phyloP scores from a whole-genome alignment of 2,888 invertebrate species.

The Sphaeridia pumilis region DNA sequence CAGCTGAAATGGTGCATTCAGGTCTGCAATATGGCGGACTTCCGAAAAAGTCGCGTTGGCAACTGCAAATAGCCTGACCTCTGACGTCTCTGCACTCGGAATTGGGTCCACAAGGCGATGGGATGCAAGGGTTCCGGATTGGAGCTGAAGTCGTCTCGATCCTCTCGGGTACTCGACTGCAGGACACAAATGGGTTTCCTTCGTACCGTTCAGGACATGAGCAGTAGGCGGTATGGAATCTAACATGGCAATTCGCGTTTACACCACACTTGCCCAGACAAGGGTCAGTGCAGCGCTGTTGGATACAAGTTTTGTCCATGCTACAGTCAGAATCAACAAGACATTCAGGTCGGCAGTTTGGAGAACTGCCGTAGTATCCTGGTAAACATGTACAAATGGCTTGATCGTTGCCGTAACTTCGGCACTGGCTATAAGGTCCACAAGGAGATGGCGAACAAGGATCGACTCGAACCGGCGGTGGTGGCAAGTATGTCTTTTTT shows the following conservation, averaged over 20 bases:
- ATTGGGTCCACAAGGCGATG: conserved; percentile 58
- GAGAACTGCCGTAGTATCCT: conserved; percentile 63
- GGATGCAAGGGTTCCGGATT: conserved; percentile 42
- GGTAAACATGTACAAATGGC: conserved; percentile 55
- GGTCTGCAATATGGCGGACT: conserved; percentile 51
- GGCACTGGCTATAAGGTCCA: conserved; percentile 55
- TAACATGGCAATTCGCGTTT: conserved; percentile 54
- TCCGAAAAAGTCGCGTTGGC: conserved; percentile 41
- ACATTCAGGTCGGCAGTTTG: conserved; percentile 49
- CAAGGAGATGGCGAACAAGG: conserved; percentile 46
- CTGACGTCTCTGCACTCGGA: conserved; percentile 50
- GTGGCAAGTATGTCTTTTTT: conserved; percentile 31
- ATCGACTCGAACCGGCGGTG: conserved; percentile 37
- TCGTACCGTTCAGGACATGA: conserved; percentile 41
- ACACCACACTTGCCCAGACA: conserved; percentile 56
- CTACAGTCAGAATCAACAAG: conserved; percentile 48
- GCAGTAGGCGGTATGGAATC: conserved; percentile 60
- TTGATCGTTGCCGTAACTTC: conserved; percentile 51
- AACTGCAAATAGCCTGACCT: conserved; percentile 54
- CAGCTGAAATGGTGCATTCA: conserved; percentile 59
- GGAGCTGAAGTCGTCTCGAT: conserved; percentile 9
- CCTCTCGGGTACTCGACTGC: conserved; percentile 39
- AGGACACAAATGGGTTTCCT: conserved; percentile 46
- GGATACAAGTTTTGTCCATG: conserved; percentile 47
- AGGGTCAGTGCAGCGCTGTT: conserved; percentile 57